Conservation (phyloP, 2,113 vertebrate genomes). For the Phoxinus phoxinus region DNA sequence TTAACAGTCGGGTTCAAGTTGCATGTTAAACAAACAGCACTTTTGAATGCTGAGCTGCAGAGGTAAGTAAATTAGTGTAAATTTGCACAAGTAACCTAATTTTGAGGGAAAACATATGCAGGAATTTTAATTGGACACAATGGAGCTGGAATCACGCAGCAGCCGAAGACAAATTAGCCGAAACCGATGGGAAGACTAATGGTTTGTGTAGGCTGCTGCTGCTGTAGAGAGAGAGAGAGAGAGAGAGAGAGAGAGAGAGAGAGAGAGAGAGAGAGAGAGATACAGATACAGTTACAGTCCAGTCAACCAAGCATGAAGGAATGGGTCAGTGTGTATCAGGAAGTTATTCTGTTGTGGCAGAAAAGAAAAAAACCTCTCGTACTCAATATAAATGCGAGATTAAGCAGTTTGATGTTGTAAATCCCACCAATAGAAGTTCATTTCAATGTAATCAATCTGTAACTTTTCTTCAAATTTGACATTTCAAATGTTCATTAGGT, state of each 20-base stretch:
- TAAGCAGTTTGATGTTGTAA: slow-evolving; percentile 13
- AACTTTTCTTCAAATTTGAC: not conserved
- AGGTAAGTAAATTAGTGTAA: slow-evolving; percentile 78
- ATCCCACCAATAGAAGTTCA: not conserved
- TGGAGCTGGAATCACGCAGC: slow-evolving; percentile 62
- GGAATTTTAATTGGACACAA: slow-evolving; percentile 77
- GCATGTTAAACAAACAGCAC: slow-evolving; percentile 77
- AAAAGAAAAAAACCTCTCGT: slow-evolving; percentile 43
- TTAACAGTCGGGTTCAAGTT: slow-evolving; percentile 70
- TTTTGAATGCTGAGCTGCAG: slow-evolving; percentile 65
- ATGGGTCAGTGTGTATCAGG: slow-evolving; percentile 60
- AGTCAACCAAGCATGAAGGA: slow-evolving; percentile 59
- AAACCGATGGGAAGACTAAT: slow-evolving; percentile 68
- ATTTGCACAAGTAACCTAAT: slow-evolving; percentile 81
- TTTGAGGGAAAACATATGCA: slow-evolving; percentile 77
- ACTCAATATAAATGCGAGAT: slow-evolving; percentile 49
- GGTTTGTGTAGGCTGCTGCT: slow-evolving; percentile 65
- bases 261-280: slow-evolving; percentile 23
- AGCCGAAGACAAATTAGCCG: slow-evolving; percentile 68
- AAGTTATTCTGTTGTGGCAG: slow-evolving; percentile 58
- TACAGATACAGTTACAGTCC: slow-evolving; percentile 55
- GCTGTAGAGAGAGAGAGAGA: slow-evolving; percentile 51
- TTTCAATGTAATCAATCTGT: not conserved
- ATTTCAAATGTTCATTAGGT: not conserved
- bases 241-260: slow-evolving; percentile 26